A percentile compares a stretch with the other conserved stretches of the same genome.
Conservation (phyloP, 2,888 invertebrate genomes). For the Agrochola macilenta region DNA sequence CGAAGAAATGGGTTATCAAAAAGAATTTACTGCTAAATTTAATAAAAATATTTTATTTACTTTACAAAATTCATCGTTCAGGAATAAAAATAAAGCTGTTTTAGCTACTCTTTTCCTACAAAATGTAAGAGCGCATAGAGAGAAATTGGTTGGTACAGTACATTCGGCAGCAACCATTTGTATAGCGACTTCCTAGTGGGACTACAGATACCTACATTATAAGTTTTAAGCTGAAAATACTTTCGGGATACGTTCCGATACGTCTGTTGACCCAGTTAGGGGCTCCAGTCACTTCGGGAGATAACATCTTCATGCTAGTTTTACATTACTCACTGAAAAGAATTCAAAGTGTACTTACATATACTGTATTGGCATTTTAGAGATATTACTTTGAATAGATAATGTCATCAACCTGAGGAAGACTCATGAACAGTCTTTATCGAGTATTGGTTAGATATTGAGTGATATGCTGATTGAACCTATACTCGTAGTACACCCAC, state of each 20-base stretch:
- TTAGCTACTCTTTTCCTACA: background rate
- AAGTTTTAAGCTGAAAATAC: constrained; percentile 60
- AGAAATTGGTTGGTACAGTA: constrained; percentile 46
- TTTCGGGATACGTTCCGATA: constrained; percentile 50
- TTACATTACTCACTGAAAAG: constrained; percentile 47
- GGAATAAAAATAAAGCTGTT: constrained; percentile 14
- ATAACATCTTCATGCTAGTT: constrained; percentile 55
- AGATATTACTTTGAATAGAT: constrained; percentile 8
- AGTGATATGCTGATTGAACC: background rate
- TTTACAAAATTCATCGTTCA: background rate
- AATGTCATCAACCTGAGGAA: background rate
- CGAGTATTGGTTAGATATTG: background rate
- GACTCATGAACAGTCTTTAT: too few relatives aligned
- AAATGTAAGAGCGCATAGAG: constrained; percentile 21
- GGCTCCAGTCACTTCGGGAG: constrained; percentile 24
- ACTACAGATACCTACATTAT: constrained; percentile 33
- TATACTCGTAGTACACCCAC: too few relatives aligned
- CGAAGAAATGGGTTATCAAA: background rate
- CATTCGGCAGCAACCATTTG: constrained; percentile 34
- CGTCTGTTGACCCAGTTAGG: constrained; percentile 56
- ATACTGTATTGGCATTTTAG: constrained; percentile 23
- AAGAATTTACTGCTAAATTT: background rate
- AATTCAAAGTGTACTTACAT: constrained; percentile 16
- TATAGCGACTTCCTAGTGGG: constrained; percentile 32
- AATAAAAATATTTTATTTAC: background rate